Percentiles rank a stretch among this genome's conserved stretches.
Evolutionary conservation across 1,140 invertebrate genomes (phyloP).

Genomic region (Luehdorfia chinensis): DNA sequence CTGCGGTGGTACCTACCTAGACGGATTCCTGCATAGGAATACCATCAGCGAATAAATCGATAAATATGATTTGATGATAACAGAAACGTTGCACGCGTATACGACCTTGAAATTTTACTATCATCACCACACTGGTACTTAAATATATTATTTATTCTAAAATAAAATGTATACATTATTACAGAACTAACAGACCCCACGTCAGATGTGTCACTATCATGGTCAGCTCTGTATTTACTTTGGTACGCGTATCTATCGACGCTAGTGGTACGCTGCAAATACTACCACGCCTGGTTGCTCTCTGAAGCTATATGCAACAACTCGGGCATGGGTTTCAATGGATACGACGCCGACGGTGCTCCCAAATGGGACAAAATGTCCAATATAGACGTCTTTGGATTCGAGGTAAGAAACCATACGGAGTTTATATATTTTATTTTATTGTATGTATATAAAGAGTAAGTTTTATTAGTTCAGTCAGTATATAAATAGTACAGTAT

Average conservation of each 20-base stretch:
- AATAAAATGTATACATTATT: no score
- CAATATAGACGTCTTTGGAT: slow-evolving; percentile 92
- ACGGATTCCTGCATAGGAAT: no score
- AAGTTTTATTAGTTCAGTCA: no score
- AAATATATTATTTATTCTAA: no score
- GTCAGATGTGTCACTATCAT: slow-evolving; percentile 62
- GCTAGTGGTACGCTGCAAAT: slow-evolving; percentile 90
- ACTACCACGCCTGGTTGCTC: slow-evolving; percentile 97
- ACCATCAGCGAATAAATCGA: no score
- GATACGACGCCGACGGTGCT: slow-evolving; percentile 85
- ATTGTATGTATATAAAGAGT: no score
- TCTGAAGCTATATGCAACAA: slow-evolving; percentile 97
- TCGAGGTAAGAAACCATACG: slow-evolving; percentile 95
- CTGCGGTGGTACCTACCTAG: no score
- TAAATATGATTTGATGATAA: no score
- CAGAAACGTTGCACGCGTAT: no score
- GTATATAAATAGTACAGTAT: slow-evolving; percentile 1
- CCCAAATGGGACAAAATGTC: slow-evolving; percentile 91
- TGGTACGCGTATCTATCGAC: slow-evolving; percentile 89
- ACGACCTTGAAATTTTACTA: no score
- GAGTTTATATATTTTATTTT: no score
- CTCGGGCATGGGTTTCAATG: slow-evolving; percentile 94
- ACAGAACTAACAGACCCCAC: slow-evolving; percentile 59
- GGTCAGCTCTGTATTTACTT: slow-evolving; percentile 80
- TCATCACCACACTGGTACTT: no score